Base-by-base conservation (phyloP, 2,888 invertebrate genomes). In the Entomobrya multifasciata region DNA sequence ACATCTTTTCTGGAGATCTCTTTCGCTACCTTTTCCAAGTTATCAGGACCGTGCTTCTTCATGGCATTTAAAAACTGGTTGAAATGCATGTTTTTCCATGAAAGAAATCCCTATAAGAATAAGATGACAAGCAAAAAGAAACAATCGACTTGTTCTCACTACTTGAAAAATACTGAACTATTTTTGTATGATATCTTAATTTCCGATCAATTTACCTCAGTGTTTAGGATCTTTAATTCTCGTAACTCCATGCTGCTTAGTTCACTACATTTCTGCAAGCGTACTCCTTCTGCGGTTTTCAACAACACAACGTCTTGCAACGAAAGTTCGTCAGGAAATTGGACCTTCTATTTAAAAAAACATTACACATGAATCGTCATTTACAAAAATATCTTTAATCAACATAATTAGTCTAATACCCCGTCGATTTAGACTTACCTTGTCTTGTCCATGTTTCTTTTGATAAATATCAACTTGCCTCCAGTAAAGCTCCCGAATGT, bases 21-120 rank as follows among this genome's bases (percentile, higher is more conserved):
- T 13, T 30, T 11, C 0, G 81, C 52, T 13, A 88, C 65, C 5
- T 17, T n/a, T 44, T 67, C 74, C 17, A 87, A 60, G 52, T 88
- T 65, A 8, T 87, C 81, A 1, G 57, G 6, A 13, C 88, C 88
- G 55, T 67, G 27, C 13, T 17, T 25, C 1, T 17, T 22, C 57
- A 85, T 15, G 1, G 76, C 57, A 41, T 72, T 41, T 3, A 87
- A 10, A 25, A 87, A 88, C 55, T 57, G 20, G 15, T 47, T 60
- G 57, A 76, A 88, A 52, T 79, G 55, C 11, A 55, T 79, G 20
- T 36, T 57, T 15, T 72, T 79, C 88, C 88, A 88, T 2, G 62
- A 36, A 6, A 20, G n/a, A 20, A 86, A 86, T 13, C 84, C 77
- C 80, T 87, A n/a, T 27, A 36, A 10, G 41, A 55, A 65, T 10